Base-by-base conservation (phyloP, 2,888 invertebrate genomes). In the Brenthis hecate region DNA sequence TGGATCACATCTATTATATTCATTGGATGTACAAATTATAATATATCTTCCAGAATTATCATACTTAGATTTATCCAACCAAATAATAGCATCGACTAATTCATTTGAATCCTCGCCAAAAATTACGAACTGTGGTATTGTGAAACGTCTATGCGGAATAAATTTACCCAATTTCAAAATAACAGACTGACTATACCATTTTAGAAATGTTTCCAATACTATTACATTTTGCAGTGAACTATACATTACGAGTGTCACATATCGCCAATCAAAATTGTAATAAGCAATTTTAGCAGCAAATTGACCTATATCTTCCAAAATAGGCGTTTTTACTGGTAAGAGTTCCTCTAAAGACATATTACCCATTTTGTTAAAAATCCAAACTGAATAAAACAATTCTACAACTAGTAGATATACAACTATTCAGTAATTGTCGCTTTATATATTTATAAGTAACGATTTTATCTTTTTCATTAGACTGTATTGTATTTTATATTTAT, bases 251-350 rank as follows among this genome's bases (percentile, higher is more conserved):
- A 87, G 68, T 3, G 85, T 84, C 3, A 84, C 69, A 50, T 80
- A 87, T 5, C 85, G 82, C 87, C 85, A 87, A 73, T 86, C 80
- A 65, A 85, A 88, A 75, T 87, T 88, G 55, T 84, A 75, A 64
- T 73, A 80, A 0, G 85, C 85, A n/a, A 88, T 80, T 70, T 84
- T 85, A 13, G 87, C 84, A 11, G 85, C 84, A n/a, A 82, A 66
- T 69, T 72, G 62, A 6, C 84, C 82, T 28, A 87, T 75, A 14
- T 81, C 78, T 48, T 72, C 65, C 16, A 74, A 65, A 16, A 77
- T 67, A 6, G 69, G 61, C 13, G 74, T 68, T n/a, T 79, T 73
- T 55, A 77, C 71, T 3, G 66, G 65, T 8, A 78, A 61, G 65
- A 80, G 72, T 13, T 73, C 51, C 4, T 73, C 73, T 11, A 76